Evolutionary conservation across 2,113 vertebrate genomes (phyloP).

Genomic region (Gymnocephalus cernua): DNA sequence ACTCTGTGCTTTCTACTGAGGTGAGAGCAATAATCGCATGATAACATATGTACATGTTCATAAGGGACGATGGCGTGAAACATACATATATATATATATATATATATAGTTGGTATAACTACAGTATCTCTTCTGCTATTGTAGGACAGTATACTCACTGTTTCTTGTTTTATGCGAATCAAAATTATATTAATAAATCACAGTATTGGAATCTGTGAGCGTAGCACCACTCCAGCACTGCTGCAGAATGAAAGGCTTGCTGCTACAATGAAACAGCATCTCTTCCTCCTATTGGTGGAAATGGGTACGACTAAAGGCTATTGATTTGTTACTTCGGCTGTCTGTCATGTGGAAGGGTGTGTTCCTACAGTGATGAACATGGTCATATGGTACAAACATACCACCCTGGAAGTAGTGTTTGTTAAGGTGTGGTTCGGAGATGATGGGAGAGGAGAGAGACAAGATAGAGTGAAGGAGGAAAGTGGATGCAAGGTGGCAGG

Average conservation of each 20-base stretch:
- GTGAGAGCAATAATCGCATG: constrained; percentile 51
- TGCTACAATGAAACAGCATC: constrained; percentile 65
- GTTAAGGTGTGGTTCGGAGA: constrained; percentile 67
- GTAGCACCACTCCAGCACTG: constrained; percentile 31
- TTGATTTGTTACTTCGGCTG: constrained; percentile 47
- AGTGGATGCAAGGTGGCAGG: background rate
- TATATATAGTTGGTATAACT: background rate
- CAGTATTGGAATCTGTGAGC: constrained; percentile 17
- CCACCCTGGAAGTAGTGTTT: constrained; percentile 34
- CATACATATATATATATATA: background rate
- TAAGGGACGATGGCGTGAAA: background rate
- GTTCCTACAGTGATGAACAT: constrained; percentile 19
- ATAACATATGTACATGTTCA: constrained; percentile 1
- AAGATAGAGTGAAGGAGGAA: background rate
- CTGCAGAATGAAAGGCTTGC: constrained; percentile 53
- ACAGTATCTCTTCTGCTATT: background rate
- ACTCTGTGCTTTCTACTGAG: constrained; percentile 33
- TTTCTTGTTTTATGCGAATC: background rate
- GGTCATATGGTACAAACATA: constrained; percentile 46
- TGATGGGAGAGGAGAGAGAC: background rate
- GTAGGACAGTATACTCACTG: background rate
- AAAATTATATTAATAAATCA: background rate
- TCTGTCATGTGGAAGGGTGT: constrained; percentile 32
- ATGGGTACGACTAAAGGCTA: background rate
- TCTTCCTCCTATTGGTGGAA: constrained; percentile 45